phyloP scores from a whole-genome alignment of 2,113 vertebrate genomes.

The Amazona guildingii region DNA sequence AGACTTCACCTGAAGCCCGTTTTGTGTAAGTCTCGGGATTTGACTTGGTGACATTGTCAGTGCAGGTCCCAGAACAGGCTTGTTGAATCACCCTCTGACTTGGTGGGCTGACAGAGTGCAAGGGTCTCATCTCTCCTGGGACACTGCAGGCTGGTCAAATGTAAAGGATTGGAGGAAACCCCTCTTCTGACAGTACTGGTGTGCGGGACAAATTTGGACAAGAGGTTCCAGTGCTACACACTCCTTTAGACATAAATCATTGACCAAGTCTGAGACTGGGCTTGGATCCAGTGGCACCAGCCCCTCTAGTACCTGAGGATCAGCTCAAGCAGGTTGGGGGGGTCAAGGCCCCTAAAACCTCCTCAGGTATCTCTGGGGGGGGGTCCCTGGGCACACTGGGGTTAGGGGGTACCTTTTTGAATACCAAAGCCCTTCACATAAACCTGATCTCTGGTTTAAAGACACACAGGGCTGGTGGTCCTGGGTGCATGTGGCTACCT shows the following conservation, averaged over 20 bases:
- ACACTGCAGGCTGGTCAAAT: not conserved
- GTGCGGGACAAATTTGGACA: not conserved
- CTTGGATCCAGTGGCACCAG: not conserved
- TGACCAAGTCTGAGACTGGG: not conserved
- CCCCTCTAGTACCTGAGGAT: no score
- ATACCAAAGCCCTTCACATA: not conserved
- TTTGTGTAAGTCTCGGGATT: not conserved
- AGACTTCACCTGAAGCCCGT: not conserved
- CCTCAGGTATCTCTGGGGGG: not conserved
- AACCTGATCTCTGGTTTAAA: not conserved
- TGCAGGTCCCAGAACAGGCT: not conserved
- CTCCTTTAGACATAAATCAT: not conserved
- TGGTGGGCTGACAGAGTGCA: not conserved
- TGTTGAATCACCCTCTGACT: not conserved
- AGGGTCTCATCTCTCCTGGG: not conserved
- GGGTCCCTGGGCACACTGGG: not conserved
- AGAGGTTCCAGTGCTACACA: not conserved
- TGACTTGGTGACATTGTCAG: not conserved
- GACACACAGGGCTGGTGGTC: not conserved
- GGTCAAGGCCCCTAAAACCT: not conserved
- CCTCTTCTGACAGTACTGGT: not conserved
- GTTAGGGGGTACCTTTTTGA: not conserved
- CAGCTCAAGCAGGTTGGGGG: no score
- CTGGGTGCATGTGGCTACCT: not conserved
- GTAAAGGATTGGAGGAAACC: not conserved